Evolutionary conservation across 1,140 invertebrate species (phyloP).

Genomic region (Venturia canescens): DNA sequence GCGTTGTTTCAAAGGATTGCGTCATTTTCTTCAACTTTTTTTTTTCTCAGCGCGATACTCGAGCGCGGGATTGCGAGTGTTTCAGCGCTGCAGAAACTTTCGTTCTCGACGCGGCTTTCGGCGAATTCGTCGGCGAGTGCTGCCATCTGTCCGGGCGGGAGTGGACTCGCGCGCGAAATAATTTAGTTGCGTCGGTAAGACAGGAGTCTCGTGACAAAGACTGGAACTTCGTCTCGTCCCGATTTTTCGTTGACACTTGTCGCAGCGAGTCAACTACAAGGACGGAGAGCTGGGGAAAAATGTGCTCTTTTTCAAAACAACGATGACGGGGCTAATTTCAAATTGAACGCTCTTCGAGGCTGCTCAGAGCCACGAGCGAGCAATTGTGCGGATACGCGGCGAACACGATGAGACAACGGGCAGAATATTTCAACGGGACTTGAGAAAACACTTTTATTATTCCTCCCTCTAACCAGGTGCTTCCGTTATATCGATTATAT

Average conservation of each 20-base stretch:
- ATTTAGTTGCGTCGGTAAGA: neutral
- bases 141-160: conserved; percentile 1
- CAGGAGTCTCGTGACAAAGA: neutral
- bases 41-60: neutral
- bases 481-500: neutral
- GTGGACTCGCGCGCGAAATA: neutral
- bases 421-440: too few relatives aligned
- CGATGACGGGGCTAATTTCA: too few relatives aligned
- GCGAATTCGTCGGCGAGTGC: neutral
- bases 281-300: too few relatives aligned
- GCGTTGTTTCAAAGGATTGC: neutral
- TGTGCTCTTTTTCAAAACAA: too few relatives aligned
- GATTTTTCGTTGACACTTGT: neutral
- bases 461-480: neutral
- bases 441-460: too few relatives aligned
- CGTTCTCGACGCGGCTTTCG: too few relatives aligned
- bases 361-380: too few relatives aligned
- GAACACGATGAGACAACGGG: too few relatives aligned
- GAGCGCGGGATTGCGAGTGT: neutral
- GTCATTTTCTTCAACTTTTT: too few relatives aligned
- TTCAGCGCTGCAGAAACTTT: neutral
- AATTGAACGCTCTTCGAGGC: too few relatives aligned
- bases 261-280: too few relatives aligned
- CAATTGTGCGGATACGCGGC: too few relatives aligned
- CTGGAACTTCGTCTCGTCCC: neutral